A percentile compares a stretch with the other conserved stretches of the same genome.
Conservation (phyloP, 2,797 vertebrate species). For the Brotula barbata region DNA sequence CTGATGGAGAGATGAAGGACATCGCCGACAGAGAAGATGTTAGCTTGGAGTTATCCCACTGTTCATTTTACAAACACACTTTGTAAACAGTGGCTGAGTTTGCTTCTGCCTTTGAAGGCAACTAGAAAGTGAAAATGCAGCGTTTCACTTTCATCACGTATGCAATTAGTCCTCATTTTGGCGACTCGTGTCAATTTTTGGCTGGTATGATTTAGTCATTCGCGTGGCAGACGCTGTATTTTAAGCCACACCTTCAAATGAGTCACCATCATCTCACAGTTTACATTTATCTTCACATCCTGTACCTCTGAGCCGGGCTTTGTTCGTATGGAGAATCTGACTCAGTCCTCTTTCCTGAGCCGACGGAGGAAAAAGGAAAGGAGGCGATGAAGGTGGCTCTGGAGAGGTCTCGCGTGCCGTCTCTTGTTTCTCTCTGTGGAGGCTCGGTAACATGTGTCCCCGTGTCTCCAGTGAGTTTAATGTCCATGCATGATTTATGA, state of each 20-base stretch:
- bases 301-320: slow-evolving; percentile 14
- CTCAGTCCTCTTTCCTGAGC: slow-evolving; percentile 60
- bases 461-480: slow-evolving; percentile 14
- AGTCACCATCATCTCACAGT: slow-evolving; percentile 33
- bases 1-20: no score
- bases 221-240: slow-evolving; percentile 34
- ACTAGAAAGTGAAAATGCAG: neutral
- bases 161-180: neutral
- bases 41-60: neutral
- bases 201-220: neutral
- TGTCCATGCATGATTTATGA: slow-evolving; percentile 58
- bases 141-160: no score
- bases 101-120: neutral
- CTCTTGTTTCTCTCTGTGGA: slow-evolving; percentile 25
- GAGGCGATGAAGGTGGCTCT: slow-evolving; percentile 17
- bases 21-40: no score
- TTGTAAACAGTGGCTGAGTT: neutral
- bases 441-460: slow-evolving; percentile 39
- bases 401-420: slow-evolving; percentile 2
- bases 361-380: slow-evolving; percentile 42
- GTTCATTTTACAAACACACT: no score
- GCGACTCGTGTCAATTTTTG: neutral
- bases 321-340: slow-evolving; percentile 52
- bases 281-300: slow-evolving; percentile 37
- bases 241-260: slow-evolving; percentile 26